Evolutionary conservation across 2,888 invertebrate species (phyloP).

Genomic region (Imbricaverruca yamaguchii): DNA sequence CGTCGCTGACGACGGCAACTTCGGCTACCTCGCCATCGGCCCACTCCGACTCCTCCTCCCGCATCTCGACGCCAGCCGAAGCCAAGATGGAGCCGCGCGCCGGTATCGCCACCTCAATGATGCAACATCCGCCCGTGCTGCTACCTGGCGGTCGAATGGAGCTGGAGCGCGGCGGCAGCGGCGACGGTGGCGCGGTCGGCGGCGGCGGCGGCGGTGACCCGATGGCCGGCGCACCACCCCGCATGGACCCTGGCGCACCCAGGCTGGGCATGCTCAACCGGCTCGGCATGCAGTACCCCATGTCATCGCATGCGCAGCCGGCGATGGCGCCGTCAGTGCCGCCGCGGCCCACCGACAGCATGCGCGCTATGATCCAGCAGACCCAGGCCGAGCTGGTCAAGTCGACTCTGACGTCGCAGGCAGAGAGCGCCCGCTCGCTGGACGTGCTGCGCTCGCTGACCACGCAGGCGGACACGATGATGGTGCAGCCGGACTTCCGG

Average conservation of each 20-base stretch:
- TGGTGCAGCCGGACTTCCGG: conserved; percentile 33
- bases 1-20: conserved; percentile 26
- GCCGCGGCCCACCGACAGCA: conserved; percentile 28
- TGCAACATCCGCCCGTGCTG: background rate
- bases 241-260: background rate
- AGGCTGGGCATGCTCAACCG: conserved; percentile 14
- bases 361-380: conserved; percentile 33
- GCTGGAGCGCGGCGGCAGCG: background rate
- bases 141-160: background rate
- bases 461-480: conserved; percentile 33
- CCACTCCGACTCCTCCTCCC: conserved; percentile 68
- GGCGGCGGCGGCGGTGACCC: conserved; percentile 12
- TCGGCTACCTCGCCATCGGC: conserved; percentile 71
- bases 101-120: conserved; percentile 41
- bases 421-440: conserved; percentile 71
- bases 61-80: conserved; percentile 35
- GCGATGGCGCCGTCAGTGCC: background rate
- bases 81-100: conserved; percentile 35
- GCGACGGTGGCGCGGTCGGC: background rate
- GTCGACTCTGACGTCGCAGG: conserved; percentile 61
- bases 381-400: conserved; percentile 34
- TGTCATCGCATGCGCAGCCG: background rate
- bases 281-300: conserved; percentile 8
- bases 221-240: background rate
- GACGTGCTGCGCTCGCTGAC: conserved; percentile 30